phyloP scores from a whole-genome alignment of 2,888 invertebrate genomes.

The Caenorhabditis wallacei region DNA sequence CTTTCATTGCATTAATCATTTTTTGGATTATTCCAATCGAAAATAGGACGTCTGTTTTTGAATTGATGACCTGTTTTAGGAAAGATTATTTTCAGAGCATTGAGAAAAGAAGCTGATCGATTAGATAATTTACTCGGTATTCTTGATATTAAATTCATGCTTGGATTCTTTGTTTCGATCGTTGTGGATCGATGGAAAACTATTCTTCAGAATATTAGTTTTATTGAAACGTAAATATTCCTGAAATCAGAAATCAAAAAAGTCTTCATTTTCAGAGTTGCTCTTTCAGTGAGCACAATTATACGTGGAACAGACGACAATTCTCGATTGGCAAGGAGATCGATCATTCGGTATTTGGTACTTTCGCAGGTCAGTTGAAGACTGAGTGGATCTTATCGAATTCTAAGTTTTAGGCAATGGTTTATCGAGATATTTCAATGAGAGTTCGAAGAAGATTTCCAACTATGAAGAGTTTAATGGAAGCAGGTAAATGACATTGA shows the following conservation, averaged over 20 bases:
- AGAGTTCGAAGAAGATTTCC: slow-evolving; percentile 76
- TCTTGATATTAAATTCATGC: slow-evolving; percentile 76
- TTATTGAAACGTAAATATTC: slow-evolving; percentile 66
- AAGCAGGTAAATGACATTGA: no score
- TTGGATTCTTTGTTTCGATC: slow-evolving; percentile 77
- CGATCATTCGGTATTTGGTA: slow-evolving; percentile 69
- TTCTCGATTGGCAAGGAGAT: slow-evolving; percentile 65
- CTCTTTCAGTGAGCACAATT: slow-evolving; percentile 67
- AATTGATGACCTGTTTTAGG: neutral
- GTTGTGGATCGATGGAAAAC: slow-evolving; percentile 73
- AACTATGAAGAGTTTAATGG: slow-evolving; percentile 70
- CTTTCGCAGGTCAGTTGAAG: slow-evolving; percentile 55
- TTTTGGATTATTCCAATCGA: slow-evolving; percentile 52
- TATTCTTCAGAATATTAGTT: slow-evolving; percentile 68
- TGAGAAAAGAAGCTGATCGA: slow-evolving; percentile 60
- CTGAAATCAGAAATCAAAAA: neutral
- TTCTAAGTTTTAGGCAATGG: slow-evolving; percentile 66
- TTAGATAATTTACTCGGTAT: slow-evolving; percentile 64
- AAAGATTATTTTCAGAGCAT: slow-evolving; percentile 56
- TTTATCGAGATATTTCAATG: slow-evolving; percentile 78
- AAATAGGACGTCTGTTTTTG: slow-evolving; percentile 21
- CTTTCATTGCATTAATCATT: slow-evolving; percentile 69
- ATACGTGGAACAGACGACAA: slow-evolving; percentile 69
- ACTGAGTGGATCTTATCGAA: neutral
- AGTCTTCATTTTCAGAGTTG: slow-evolving; percentile 54